These are phyloP conservation scores for Harmothoe impar DNA, from an alignment of 2,888 invertebrate genomes.

Conservation along the genomic window DNA sequence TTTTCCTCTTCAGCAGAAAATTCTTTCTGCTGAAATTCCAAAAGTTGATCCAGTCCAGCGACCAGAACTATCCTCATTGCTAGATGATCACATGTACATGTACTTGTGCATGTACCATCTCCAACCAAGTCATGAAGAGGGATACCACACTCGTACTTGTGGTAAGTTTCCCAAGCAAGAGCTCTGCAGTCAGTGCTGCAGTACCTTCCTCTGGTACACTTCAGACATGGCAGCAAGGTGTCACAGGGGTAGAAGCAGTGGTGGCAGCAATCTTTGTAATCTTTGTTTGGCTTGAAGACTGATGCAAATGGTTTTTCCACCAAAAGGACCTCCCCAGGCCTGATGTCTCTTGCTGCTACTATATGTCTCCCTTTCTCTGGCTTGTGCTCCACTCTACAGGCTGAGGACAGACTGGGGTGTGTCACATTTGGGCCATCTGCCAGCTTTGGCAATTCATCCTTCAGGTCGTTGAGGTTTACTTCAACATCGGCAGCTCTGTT, in stretches of 20 bases:
- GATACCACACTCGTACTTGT: slow-evolving; percentile 68
- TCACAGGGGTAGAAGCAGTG: slow-evolving; percentile 85
- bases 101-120: too few relatives aligned
- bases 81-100: slow-evolving; percentile 69
- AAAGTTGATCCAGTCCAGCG: slow-evolving; percentile 1
- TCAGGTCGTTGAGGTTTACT: neutral
- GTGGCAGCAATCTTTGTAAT: slow-evolving; percentile 87
- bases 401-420: slow-evolving; percentile 12
- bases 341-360: slow-evolving; percentile 78
- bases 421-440: neutral
- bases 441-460: neutral
- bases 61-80: slow-evolving; percentile 68
- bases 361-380: slow-evolving; percentile 76
- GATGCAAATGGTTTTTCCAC: slow-evolving; percentile 92
- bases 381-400: slow-evolving; percentile 72
- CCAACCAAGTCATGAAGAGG: slow-evolving; percentile 64
- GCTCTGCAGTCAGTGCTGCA: slow-evolving; percentile 68
- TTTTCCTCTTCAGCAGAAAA: neutral
- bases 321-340: slow-evolving; percentile 89
- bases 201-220: slow-evolving; percentile 66
- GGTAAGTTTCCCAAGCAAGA: slow-evolving; percentile 63
- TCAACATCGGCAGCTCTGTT: neutral
- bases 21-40: neutral
- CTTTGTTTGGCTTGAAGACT: slow-evolving; percentile 86
- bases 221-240: slow-evolving; percentile 64